These are phyloP conservation scores for Pelosia muscerda DNA, from an alignment of 2,888 invertebrate species.

Conservation along the genomic window DNA sequence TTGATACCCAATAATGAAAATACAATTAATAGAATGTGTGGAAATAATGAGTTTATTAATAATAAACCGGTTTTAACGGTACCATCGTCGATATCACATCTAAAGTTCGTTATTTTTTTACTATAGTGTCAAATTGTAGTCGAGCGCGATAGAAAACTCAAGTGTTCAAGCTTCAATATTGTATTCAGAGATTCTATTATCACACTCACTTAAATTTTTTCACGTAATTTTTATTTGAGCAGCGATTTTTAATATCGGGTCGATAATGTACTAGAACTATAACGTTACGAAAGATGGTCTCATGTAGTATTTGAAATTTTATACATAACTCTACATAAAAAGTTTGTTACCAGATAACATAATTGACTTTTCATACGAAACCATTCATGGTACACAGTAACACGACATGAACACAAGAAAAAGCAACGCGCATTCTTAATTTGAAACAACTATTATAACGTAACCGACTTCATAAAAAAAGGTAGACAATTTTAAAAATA, in stretches of 20 bases:
- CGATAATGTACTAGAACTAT: neutral
- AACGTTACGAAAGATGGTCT: no score
- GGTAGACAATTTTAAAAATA: neutral
- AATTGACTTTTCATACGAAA: neutral
- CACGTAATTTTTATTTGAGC: neutral
- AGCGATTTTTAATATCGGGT: neutral
- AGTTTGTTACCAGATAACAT: no score
- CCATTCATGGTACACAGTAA: neutral
- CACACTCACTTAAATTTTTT: neutral
- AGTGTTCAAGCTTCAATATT: neutral
- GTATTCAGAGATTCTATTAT: neutral
- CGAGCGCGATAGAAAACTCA: neutral
- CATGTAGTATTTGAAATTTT: neutral
- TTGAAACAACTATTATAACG: neutral
- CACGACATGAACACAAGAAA: no score
- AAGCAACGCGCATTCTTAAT: no score
- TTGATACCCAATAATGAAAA: neutral
- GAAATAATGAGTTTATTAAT: neutral
- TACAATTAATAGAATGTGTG: neutral
- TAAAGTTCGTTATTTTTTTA: neutral
- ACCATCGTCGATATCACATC: constrained; percentile 4
- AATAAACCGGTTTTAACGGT: constrained; percentile 1
- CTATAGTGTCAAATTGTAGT: neutral
- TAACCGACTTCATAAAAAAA: neutral
- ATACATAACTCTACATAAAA: neutral